Evolutionary conservation across 2,888 invertebrate genomes (phyloP).

Genomic region (Pollenia amentaria): DNA sequence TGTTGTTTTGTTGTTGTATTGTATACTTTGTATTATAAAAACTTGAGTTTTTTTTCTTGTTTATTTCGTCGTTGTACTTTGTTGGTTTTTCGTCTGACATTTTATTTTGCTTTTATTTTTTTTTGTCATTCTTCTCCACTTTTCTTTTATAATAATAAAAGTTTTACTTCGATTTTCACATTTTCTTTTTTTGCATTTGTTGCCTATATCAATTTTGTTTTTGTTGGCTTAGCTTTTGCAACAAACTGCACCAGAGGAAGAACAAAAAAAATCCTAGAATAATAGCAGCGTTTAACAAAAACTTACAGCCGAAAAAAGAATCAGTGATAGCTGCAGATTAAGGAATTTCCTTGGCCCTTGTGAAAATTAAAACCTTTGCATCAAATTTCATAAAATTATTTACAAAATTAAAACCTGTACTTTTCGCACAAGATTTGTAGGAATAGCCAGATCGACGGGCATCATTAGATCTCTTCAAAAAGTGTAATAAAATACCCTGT

Average conservation of each 20-base stretch:
- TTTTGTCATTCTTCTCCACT: constrained; percentile 35
- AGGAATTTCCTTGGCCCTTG: too few relatives aligned
- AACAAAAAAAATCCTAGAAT: constrained; percentile 29
- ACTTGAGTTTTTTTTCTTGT: constrained; percentile 1
- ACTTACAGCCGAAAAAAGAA: constrained; percentile 32
- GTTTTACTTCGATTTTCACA: constrained; percentile 65
- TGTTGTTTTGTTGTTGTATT: not conserved
- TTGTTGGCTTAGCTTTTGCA: constrained; percentile 31
- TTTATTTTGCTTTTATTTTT: constrained; percentile 32
- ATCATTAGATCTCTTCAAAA: too few relatives aligned
- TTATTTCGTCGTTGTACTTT: not conserved
- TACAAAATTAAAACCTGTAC: too few relatives aligned
- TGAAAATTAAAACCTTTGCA: too few relatives aligned
- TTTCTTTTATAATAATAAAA: constrained; percentile 60
- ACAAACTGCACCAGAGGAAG: constrained; percentile 49
- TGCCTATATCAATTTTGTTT: constrained; percentile 43
- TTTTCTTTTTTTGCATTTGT: constrained; percentile 30
- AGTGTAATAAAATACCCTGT: too few relatives aligned
- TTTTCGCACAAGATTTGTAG: too few relatives aligned
- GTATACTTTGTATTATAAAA: constrained; percentile 10
- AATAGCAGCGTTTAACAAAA: constrained; percentile 36
- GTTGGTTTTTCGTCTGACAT: constrained; percentile 26
- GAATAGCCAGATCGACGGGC: too few relatives aligned
- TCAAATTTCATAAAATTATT: too few relatives aligned
- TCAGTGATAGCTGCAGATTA: not conserved